These are phyloP conservation scores for Cyprinus carpio DNA, from an alignment of 2,113 vertebrate species.

Conservation along the genomic window DNA sequence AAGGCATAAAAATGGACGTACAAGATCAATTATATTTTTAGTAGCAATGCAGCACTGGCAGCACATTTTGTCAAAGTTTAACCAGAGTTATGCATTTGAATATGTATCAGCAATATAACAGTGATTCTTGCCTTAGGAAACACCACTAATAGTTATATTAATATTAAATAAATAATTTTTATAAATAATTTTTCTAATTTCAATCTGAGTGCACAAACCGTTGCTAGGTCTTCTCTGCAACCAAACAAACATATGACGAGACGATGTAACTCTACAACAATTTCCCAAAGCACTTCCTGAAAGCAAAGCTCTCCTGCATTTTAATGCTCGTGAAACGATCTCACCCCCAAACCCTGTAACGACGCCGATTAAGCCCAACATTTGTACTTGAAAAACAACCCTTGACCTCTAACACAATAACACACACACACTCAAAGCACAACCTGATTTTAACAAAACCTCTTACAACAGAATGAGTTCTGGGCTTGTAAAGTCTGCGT, in stretches of 20 bases:
- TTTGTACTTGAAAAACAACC: constrained; percentile 21
- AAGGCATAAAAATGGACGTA: not conserved
- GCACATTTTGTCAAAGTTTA: not conserved
- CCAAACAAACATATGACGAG: constrained; percentile 10
- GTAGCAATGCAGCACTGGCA: not conserved
- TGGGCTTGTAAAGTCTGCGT: not conserved
- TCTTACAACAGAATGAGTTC: not conserved
- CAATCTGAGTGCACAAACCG: not conserved
- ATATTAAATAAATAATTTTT: not conserved
- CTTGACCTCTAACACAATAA: constrained; percentile 16
- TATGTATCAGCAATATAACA: not conserved
- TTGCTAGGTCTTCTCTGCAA: not conserved
- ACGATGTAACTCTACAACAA: not conserved
- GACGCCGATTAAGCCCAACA: constrained; percentile 24
- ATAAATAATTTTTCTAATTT: not conserved
- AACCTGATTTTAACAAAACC: not conserved
- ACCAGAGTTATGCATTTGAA: not conserved
- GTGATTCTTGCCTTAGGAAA: not conserved
- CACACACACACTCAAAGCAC: constrained; percentile 15
- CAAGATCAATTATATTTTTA: not conserved
- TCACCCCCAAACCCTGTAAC: constrained; percentile 2
- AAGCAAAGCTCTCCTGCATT: constrained; percentile 26
- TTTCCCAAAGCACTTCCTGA: constrained; percentile 33
- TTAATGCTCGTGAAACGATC: constrained; percentile 8
- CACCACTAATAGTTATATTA: not conserved